phyloP scores from a whole-genome alignment of 2,113 vertebrate genomes.

The Sardina pilchardus region DNA sequence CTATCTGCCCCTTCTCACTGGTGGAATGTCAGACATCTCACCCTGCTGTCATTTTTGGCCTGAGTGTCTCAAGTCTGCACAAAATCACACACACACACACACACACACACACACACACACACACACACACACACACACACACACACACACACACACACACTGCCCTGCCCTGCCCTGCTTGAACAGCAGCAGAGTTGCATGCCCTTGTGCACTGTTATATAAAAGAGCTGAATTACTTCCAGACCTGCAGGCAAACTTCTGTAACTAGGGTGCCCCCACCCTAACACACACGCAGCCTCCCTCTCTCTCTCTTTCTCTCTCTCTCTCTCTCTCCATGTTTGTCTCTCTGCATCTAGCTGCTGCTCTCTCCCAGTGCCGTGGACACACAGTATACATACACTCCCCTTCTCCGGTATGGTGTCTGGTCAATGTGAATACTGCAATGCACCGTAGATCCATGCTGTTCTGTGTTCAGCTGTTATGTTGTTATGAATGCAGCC shows the following conservation, averaged over 20 bases:
- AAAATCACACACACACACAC: not conserved
- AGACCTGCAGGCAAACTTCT: not conserved
- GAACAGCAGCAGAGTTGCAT: not conserved
- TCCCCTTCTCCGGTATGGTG: not conserved
- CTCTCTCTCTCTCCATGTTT: not conserved
- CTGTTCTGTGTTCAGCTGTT: not conserved
- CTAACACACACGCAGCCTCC: not conserved
- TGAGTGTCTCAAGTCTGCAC: not conserved
- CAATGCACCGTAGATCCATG: not conserved
- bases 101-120: not conserved
- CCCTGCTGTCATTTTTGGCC: constrained; percentile 31
- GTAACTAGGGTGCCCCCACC: not conserved
- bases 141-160: not conserved
- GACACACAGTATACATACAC: not conserved
- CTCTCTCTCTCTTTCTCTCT: not conserved
- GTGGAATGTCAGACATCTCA: constrained; percentile 45
- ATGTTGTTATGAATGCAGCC: not conserved
- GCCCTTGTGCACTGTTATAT: constrained; percentile 33
- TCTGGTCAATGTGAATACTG: not conserved
- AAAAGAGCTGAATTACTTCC: constrained; percentile 4
- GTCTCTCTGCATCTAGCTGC: not conserved
- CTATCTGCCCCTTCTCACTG: not conserved
- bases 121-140: not conserved
- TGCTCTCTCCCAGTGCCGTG: not conserved
- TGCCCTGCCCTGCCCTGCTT: not conserved